These are phyloP conservation scores for Arrhopalites spinosus DNA, from an alignment of 2,888 invertebrate genomes.

Conservation along the genomic window DNA sequence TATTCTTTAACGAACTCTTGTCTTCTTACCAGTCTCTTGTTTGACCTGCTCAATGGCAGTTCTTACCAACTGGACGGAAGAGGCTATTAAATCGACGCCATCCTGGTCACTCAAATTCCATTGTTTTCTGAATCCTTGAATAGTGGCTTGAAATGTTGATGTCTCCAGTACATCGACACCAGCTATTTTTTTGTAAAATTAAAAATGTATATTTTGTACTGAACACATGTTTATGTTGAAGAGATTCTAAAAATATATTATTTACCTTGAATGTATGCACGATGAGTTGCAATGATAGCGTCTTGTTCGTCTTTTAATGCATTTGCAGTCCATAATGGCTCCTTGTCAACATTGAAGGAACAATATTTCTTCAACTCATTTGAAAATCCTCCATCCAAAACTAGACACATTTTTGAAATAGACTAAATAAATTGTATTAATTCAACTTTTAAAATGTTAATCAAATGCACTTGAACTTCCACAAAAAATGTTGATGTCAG, in stretches of 20 bases:
- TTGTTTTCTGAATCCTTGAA: constrained; percentile 68
- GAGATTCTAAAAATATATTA: constrained; percentile 5
- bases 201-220: no score
- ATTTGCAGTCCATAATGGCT: constrained; percentile 87
- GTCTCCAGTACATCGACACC: constrained; percentile 87
- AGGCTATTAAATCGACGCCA: background rate
- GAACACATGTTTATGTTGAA: background rate
- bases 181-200: constrained; percentile 68
- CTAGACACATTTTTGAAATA: constrained; percentile 53
- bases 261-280: constrained; percentile 77
- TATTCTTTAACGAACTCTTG: background rate
- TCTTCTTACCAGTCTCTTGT: background rate
- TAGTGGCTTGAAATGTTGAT: constrained; percentile 86
- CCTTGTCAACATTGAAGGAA: constrained; percentile 73
- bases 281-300: constrained; percentile 78
- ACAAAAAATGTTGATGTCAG: no score
- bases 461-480: no score
- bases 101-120: background rate
- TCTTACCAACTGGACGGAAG: background rate
- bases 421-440: no score
- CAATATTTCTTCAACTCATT: constrained; percentile 79
- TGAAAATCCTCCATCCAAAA: constrained; percentile 79
- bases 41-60: background rate
- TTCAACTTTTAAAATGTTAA: no score
- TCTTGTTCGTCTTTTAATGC: constrained; percentile 79